Percentiles rank a stretch among this genome's conserved stretches.
Evolutionary conservation across 2,888 invertebrate species (phyloP).

Genomic region (Nesidiocoris tenuis): DNA sequence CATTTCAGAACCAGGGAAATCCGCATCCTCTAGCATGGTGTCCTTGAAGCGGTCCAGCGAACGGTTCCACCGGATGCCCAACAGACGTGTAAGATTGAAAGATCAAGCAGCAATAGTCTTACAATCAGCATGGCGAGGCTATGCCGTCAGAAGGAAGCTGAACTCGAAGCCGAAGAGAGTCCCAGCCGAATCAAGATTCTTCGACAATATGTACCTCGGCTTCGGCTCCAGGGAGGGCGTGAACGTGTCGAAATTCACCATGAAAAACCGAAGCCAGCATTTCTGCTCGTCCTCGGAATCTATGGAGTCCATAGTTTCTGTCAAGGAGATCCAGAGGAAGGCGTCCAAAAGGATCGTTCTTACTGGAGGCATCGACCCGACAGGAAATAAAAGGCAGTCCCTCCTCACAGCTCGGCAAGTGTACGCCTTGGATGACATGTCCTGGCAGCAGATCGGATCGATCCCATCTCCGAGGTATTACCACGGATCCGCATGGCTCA

Average conservation of each 20-base stretch:
- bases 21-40: background rate
- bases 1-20: background rate
- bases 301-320: constrained; percentile 16
- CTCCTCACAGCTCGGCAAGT: constrained; percentile 6
- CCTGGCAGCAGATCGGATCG: constrained; percentile 67
- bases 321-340: constrained; percentile 13
- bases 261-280: background rate
- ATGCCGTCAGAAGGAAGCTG: constrained; percentile 16
- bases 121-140: constrained; percentile 45
- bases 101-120: constrained; percentile 41
- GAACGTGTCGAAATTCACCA: background rate
- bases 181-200: background rate
- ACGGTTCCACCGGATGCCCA: background rate
- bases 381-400: constrained; percentile 9
- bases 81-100: constrained; percentile 21
- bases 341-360: constrained; percentile 5
- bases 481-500: constrained; percentile 65
- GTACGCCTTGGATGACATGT: constrained; percentile 54
- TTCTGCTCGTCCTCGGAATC: constrained; percentile 17
- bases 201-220: background rate
- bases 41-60: background rate
- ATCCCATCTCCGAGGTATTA: constrained; percentile 71
- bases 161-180: background rate
- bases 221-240: background rate
- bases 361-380: constrained; percentile 44